Base-by-base conservation (phyloP, 2,888 invertebrate genomes). In the Mesodorylaimus sp. region DNA sequence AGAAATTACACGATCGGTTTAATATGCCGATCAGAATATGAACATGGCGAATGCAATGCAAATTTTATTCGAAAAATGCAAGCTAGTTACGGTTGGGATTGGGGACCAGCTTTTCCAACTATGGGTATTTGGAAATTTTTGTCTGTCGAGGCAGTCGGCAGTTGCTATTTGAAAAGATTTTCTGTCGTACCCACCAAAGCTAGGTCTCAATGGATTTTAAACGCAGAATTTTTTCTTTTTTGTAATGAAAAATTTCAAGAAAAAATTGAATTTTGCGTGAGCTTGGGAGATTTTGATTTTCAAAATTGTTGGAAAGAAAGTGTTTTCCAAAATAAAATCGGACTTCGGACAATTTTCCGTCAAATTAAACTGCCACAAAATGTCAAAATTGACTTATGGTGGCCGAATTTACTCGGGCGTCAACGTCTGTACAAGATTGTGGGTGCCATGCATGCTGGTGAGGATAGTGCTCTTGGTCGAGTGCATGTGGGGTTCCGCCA, bases 91-190 rank as follows among this genome's bases (percentile, higher is more conserved):
- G 75, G 81, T 32, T 93, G 95, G 85, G 91, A 89, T 64, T 93
- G 91, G 89, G 93, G 91, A 26, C 87, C 91, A 1, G 83, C 89
- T 0, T 84, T 89, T 56, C 86, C 91, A 1, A 86, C 88, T 1
- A 76, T 82, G 56, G 95, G 93, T 48, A 78, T 97, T 50, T 93
- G n/a, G n/a, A 3, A n/a, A 5, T 45, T 7, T 39, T 5, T 47
- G 16, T 45, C 10, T 5, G 3, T 37, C 3, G 16, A 16, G 43
- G 16, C 3, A 3, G 19, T 25, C 27, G 39, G 19, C n/a, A 7
- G n/a, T 19, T 47, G 48, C 26, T 23, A 3, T 3, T 3, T 47
- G 7, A 3, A 21, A 3, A 3, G 19, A 3, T 5, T 47, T 45
- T 24, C 7, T 16, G 42, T 47, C 16, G 25, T 47, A 5, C 38